Evolutionary conservation across 2,888 invertebrate species (phyloP).

Genomic region (Eupelmus urozonus): DNA sequence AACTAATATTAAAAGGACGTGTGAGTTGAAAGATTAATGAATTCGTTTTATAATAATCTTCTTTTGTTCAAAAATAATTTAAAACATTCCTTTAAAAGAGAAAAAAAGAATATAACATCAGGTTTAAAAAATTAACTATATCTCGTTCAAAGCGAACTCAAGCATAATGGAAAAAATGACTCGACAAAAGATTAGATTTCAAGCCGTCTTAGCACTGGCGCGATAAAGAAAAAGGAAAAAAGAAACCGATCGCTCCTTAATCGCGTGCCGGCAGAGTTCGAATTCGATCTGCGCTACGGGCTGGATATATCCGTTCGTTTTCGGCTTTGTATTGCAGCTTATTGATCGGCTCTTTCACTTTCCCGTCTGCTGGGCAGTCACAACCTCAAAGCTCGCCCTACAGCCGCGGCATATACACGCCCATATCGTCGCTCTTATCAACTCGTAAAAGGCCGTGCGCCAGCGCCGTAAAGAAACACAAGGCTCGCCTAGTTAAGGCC

Average conservation of each 20-base stretch:
- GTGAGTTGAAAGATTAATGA: too few species aligned
- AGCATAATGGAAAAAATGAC: constrained; percentile 17
- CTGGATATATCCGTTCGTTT: too few species aligned
- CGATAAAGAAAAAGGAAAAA: constrained; percentile 13
- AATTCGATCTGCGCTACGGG: constrained; percentile 19
- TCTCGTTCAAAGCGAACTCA: background rate
- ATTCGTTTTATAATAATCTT: too few species aligned
- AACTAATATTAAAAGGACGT: too few species aligned
- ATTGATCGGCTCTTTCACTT: constrained; percentile 30
- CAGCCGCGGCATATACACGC: constrained; percentile 6
- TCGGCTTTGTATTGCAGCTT: constrained; percentile 28
- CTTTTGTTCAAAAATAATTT: too few species aligned
- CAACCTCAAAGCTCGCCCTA: background rate
- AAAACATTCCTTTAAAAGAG: too few species aligned
- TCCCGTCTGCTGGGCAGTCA: background rate
- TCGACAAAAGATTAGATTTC: constrained; percentile 22
- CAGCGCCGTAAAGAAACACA: constrained; percentile 50
- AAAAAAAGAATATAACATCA: too few species aligned
- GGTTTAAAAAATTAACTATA: background rate
- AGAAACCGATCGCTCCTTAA: constrained; percentile 13
- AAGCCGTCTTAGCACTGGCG: background rate
- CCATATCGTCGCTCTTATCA: constrained; percentile 45
- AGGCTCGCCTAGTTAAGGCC: constrained; percentile 49
- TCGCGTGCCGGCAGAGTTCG: constrained; percentile 11
- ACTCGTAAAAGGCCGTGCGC: constrained; percentile 38